Base-by-base conservation (phyloP, 2,113 vertebrate genomes). In the Sisor rabdophorus region DNA sequence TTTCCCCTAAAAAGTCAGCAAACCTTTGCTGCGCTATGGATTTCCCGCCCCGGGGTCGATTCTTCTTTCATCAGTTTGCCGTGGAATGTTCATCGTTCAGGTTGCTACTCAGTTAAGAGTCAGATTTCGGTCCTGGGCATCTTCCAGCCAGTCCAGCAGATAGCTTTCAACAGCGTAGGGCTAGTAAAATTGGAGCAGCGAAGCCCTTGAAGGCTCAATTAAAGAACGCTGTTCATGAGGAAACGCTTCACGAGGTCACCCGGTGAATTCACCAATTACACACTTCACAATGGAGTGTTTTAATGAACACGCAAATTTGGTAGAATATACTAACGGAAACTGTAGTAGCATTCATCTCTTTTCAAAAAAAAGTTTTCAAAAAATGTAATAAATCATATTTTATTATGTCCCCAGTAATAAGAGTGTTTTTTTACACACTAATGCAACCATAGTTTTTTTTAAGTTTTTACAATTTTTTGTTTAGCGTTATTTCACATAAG, bases 121-220 rank as follows among this genome's bases (percentile, higher is more conserved):
- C 58, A 12, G 47, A 15, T 71, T 78, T 69, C 61, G 47, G 77
- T 60, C 59, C 56, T 71, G 53, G 28, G 68, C 40, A 54, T 78
- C 75, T 30, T 48, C 16, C 20, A 48, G 56, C 72, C 9, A 64
- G 68, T 70, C 77, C 81, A 50, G 79, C 69, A 60, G 52, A 71
- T 36, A 36, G 64, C 52, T 78, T 59, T 72, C 58, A 72, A 79
- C 8, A 75, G 84, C 68, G 47, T n/a, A n/a, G 76, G 79, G 69
- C 73, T 77, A 72, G 81, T 77, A 67, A 83, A 82, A 80, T n/a
- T 79, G 70, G 78, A 50, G 80, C 67, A 71, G 71, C 72, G 71
- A 78, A 75, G 79, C 73, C 77, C 81, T 84, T 78, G 50, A 70
- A 79, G 85, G 78, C 82, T 79, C 69, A 84, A 84, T 86, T 87